A percentile compares a stretch with the other conserved stretches of the same genome.
phyloP scores from a whole-genome alignment of 2,888 invertebrate genomes.

The Cataglyphis albicans region DNA sequence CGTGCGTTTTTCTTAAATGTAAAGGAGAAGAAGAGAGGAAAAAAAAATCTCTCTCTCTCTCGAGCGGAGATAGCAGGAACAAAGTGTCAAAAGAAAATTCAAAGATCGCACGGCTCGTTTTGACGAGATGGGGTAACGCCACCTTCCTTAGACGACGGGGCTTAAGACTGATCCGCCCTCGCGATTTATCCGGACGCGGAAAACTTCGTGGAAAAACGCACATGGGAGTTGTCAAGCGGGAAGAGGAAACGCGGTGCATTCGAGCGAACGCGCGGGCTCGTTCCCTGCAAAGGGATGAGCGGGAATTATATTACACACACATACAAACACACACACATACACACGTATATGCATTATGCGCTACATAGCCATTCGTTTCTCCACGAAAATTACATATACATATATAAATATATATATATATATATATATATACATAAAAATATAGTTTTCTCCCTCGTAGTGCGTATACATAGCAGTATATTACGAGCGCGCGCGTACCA shows the following conservation, averaged over 20 bases:
- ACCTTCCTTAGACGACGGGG: background rate
- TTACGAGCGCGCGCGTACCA: conserved; percentile 68
- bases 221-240: background rate
- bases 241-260: conserved; percentile 8
- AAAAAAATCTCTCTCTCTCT: background rate
- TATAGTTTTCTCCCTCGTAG: conserved; percentile 75
- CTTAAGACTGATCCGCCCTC: background rate
- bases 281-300: background rate
- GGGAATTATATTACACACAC: conserved; percentile 43
- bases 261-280: conserved; percentile 26
- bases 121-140: background rate
- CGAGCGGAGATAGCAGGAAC: background rate
- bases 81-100: background rate
- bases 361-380: conserved; percentile 69
- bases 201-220: background rate
- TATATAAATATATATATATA: conserved; percentile 18
- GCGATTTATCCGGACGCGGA: background rate
- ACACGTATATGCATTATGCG: conserved; percentile 51
- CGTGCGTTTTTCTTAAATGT: conserved; percentile 5
- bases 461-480: conserved; percentile 65
- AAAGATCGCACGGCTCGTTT: background rate
- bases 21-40: background rate
- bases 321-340: background rate
- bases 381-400: conserved; percentile 60
- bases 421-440: conserved; percentile 55